Conservation (phyloP, 2,797 vertebrate species). For the Myotis myotis region DNA sequence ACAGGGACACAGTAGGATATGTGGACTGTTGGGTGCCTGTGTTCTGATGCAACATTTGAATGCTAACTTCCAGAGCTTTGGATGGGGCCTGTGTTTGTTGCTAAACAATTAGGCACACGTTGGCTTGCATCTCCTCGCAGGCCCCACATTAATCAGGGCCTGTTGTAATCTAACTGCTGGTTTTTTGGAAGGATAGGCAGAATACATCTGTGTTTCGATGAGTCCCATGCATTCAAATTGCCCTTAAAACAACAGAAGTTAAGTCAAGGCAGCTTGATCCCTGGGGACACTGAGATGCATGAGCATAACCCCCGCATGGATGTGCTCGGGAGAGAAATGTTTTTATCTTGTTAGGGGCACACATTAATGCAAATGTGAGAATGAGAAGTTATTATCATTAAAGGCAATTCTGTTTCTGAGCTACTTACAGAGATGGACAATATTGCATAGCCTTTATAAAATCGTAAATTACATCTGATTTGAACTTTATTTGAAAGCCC, state of each 20-base stretch:
- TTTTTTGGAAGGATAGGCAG: conserved; percentile 25
- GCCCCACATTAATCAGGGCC: conserved; percentile 28
- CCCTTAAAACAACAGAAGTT: conserved; percentile 50
- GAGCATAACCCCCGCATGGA: conserved; percentile 23
- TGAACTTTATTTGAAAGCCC: conserved; percentile 79
- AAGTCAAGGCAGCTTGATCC: conserved; percentile 21
- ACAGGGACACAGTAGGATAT: neutral
- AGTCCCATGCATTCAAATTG: conserved; percentile 54
- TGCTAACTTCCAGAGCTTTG: neutral
- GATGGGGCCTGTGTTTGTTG: conserved; percentile 4
- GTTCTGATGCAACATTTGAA: neutral
- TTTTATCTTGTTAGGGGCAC: conserved; percentile 76
- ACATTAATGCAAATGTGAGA: conserved; percentile 78
- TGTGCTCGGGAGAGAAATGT: conserved; percentile 47
- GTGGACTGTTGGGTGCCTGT: neutral
- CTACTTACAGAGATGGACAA: conserved; percentile 74
- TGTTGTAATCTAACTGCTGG: conserved; percentile 50
- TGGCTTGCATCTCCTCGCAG: neutral
- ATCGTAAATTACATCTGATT: conserved; percentile 77
- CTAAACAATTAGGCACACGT: conserved; percentile 39
- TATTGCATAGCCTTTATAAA: conserved; percentile 73
- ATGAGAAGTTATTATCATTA: conserved; percentile 75
- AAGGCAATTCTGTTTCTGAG: conserved; percentile 78
- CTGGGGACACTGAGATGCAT: conserved; percentile 39
- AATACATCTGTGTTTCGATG: conserved; percentile 12